Evolutionary conservation across 2,797 vertebrate species (phyloP).

Genomic region (Cottoperca gobio): DNA sequence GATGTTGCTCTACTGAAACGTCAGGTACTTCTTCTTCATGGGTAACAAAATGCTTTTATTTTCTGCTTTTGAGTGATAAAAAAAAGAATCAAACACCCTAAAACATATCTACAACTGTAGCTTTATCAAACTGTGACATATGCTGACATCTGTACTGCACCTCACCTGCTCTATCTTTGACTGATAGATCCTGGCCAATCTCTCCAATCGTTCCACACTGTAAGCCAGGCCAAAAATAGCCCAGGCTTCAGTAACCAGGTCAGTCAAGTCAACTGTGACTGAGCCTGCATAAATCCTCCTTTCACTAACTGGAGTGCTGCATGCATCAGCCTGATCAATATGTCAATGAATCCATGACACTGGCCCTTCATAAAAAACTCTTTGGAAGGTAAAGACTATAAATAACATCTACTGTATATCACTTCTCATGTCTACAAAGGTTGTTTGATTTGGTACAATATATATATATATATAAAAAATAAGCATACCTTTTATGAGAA

Average conservation of each 20-base stretch:
- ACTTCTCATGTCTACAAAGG: not conserved
- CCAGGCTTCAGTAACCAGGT: constrained; percentile 76
- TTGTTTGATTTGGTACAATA: not conserved
- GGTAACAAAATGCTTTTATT: not conserved
- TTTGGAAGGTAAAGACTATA: constrained; percentile 14
- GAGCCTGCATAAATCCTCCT: constrained; percentile 73
- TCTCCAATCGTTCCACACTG: constrained; percentile 52
- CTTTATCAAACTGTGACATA: not conserved
- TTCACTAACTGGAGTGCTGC: constrained; percentile 58
- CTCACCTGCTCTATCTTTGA: constrained; percentile 37
- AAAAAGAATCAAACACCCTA: not conserved
- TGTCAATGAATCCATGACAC: constrained; percentile 67
- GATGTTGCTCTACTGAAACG: not conserved
- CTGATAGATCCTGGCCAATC: constrained; percentile 60
- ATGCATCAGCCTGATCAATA: constrained; percentile 58
- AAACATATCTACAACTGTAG: not conserved
- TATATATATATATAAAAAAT: not conserved
- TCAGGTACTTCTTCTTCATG: not conserved
- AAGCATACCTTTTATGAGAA: no score
- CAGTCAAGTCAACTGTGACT: constrained; percentile 75
- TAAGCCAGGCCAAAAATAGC: constrained; percentile 72
- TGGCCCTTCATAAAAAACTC: constrained; percentile 30
- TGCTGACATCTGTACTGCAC: not conserved
- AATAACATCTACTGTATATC: not conserved
- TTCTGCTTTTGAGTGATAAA: not conserved